These are phyloP conservation scores for Enteromius viviparus DNA, from an alignment of 2,797 vertebrate genomes.

Conservation along the genomic window DNA sequence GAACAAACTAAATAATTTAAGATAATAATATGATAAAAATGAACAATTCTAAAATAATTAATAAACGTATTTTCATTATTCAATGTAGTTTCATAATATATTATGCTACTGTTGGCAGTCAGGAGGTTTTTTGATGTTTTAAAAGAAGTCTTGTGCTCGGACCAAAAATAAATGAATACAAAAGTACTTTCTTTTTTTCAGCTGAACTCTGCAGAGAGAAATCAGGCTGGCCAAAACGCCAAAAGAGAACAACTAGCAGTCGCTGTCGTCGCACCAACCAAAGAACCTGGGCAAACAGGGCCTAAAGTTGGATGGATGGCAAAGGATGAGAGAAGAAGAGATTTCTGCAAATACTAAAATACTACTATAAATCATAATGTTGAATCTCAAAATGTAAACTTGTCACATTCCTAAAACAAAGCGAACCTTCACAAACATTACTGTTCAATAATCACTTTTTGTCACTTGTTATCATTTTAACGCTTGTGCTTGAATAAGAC, in stretches of 20 bases:
- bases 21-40: neutral
- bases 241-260: conserved; percentile 74
- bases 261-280: conserved; percentile 70
- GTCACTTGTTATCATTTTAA: neutral
- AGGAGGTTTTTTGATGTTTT: neutral
- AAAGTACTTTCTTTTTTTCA: conserved; percentile 50
- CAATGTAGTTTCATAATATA: neutral
- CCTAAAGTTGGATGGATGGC: conserved; percentile 59
- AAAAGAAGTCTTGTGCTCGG: neutral
- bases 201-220: conserved; percentile 80
- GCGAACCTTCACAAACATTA: conserved; percentile 4
- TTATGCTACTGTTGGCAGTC: neutral
- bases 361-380: conserved; percentile 7
- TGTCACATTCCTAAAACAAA: conserved; percentile 6
- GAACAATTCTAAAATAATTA: neutral
- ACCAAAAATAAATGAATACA: neutral
- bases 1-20: neutral
- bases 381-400: neutral
- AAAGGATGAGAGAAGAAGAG: conserved; percentile 17
- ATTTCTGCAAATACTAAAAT: conserved; percentile 12
- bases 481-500: conserved; percentile 19
- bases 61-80: neutral
- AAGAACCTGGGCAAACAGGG: conserved; percentile 74
- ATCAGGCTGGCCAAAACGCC: conserved; percentile 80
- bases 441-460: conserved; percentile 2